Conservation (phyloP, 2,797 vertebrate species). For the Pampus argenteus region DNA sequence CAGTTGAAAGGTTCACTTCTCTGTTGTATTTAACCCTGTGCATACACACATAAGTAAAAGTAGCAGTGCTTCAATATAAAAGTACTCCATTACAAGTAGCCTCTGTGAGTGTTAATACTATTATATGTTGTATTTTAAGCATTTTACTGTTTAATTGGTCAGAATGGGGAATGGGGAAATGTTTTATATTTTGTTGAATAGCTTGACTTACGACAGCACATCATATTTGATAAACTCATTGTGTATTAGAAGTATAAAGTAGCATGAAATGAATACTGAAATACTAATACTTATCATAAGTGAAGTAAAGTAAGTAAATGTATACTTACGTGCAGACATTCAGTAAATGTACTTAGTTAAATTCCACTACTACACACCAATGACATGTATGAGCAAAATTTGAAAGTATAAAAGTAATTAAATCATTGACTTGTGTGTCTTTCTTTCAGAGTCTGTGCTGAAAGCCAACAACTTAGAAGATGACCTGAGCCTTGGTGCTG, state of each 20-base stretch:
- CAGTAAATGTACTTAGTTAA: not conserved
- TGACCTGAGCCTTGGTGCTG: constrained; percentile 90
- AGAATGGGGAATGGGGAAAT: too few relatives aligned
- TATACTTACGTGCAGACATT: too few relatives aligned
- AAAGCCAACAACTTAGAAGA: constrained; percentile 86
- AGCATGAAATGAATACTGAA: not conserved
- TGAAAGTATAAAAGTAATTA: not conserved
- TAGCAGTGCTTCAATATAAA: not conserved
- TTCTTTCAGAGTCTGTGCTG: constrained; percentile 77
- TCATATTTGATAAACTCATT: too few relatives aligned
- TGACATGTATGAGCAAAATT: not conserved
- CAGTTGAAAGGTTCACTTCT: not conserved
- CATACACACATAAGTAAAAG: not conserved
- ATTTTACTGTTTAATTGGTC: constrained; percentile 11
- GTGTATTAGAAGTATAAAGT: not conserved
- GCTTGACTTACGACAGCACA: too few relatives aligned
- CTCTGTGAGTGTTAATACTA: too few relatives aligned
- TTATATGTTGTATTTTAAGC: too few relatives aligned
- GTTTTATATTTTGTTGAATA: too few relatives aligned
- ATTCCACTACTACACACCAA: not conserved
- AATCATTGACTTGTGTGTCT: not conserved
- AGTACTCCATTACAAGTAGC: not conserved
- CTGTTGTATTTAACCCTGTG: not conserved
- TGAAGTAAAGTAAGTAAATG: not conserved
- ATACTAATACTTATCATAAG: too few relatives aligned